phyloP scores from a whole-genome alignment of 2,797 vertebrate species.

The Coracias cyanogaster region DNA sequence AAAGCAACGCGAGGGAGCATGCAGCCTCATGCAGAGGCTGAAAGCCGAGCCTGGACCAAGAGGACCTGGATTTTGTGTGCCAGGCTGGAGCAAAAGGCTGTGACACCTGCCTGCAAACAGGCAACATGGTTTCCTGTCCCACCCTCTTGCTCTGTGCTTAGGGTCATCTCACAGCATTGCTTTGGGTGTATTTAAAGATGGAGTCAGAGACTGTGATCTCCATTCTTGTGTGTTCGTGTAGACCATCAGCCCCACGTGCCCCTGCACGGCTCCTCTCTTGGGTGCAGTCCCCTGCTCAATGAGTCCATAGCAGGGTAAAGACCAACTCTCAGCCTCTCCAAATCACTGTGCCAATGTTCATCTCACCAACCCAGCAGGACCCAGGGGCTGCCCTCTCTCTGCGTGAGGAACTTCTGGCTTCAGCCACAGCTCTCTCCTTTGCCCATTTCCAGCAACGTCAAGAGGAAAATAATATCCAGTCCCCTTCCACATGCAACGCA shows the following conservation, averaged over 20 bases:
- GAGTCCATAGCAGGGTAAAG: not conserved
- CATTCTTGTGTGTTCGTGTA: too few relatives aligned
- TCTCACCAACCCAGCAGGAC: not conserved
- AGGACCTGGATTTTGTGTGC: not conserved
- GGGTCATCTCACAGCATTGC: not conserved
- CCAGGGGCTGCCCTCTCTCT: not conserved
- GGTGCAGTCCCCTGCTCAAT: not conserved
- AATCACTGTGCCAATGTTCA: not conserved
- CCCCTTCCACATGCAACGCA: not conserved
- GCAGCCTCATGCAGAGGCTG: not conserved
- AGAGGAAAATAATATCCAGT: not conserved
- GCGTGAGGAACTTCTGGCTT: not conserved
- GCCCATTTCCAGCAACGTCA: not conserved
- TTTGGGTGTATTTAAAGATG: not conserved
- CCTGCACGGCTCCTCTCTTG: fast-evolving
- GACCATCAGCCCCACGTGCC: not conserved
- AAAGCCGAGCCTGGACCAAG: not conserved
- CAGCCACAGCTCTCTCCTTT: not conserved
- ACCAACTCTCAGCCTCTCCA: not conserved
- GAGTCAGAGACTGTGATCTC: not conserved
- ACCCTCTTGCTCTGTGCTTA: not conserved
- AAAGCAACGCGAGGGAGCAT: not conserved
- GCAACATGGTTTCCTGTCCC: not conserved
- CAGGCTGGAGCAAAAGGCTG: not conserved
- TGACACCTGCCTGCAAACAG: not conserved